Percentiles rank a stretch among this genome's conserved stretches.
Conservation (phyloP, 2,797 vertebrate species). For the Austrolebias charrua region DNA sequence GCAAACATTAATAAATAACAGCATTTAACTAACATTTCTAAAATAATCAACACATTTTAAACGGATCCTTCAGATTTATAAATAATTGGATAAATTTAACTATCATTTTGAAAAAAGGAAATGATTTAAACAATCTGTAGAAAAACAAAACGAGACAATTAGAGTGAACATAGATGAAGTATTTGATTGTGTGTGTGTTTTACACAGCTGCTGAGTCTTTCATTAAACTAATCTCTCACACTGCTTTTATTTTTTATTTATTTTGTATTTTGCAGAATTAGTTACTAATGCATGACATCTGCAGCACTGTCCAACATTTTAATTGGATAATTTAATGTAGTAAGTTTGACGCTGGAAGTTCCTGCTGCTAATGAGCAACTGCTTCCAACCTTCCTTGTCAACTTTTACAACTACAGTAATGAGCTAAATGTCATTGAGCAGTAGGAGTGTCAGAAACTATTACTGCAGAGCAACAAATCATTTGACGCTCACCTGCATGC, state of each 20-base stretch:
- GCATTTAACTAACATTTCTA: too few relatives aligned
- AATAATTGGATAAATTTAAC: too few relatives aligned
- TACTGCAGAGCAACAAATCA: neutral
- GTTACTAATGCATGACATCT: neutral
- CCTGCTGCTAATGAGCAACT: slow-evolving; percentile 21
- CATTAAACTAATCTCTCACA: neutral
- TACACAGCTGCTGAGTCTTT: neutral
- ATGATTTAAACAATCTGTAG: neutral
- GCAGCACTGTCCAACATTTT: slow-evolving; percentile 5
- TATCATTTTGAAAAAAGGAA: neutral
- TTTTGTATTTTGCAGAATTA: neutral
- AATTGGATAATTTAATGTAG: neutral
- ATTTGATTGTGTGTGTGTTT: neutral
- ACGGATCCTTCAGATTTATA: too few relatives aligned
- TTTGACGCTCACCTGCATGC: slow-evolving; percentile 1
- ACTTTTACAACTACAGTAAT: slow-evolving; percentile 33
- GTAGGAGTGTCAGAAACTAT: neutral
- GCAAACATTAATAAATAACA: too few relatives aligned
- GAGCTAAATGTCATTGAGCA: slow-evolving; percentile 13
- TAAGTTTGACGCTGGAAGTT: neutral
- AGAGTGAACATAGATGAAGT: neutral
- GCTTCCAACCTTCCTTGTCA: neutral
- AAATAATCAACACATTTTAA: too few relatives aligned
- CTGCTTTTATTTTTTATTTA: neutral
- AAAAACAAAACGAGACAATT: neutral